Evolutionary conservation across 1,140 invertebrate species (phyloP).

Genomic region (Halyomorpha halys): DNA sequence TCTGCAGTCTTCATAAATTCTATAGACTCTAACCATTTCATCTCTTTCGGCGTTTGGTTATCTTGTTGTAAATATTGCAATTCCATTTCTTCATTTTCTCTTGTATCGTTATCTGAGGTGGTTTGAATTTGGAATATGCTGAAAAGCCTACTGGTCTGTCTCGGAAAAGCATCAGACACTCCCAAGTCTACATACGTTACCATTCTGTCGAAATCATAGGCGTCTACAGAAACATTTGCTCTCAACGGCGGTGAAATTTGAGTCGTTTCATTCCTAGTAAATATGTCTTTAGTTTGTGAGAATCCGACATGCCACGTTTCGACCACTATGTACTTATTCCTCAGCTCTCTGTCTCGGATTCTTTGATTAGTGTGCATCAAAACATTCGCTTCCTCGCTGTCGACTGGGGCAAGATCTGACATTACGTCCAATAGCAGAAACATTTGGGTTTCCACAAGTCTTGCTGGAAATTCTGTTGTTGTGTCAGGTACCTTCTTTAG

Average conservation of each 20-base stretch:
- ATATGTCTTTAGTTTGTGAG: background rate
- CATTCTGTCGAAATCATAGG: background rate
- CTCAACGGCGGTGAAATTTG: background rate
- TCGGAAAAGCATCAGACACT: background rate
- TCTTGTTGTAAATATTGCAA: background rate
- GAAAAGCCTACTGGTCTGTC: background rate
- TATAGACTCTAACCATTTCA: background rate
- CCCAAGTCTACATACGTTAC: background rate
- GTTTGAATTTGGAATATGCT: background rate
- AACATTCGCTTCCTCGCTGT: background rate
- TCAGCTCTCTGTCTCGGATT: background rate
- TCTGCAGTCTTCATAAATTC: background rate
- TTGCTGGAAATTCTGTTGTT: background rate
- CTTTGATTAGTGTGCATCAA: background rate
- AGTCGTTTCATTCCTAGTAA: background rate
- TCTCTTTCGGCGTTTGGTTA: background rate
- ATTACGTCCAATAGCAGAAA: background rate
- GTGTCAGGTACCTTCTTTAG: background rate
- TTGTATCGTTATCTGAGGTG: background rate
- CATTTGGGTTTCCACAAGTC: background rate
- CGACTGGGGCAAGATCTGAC: background rate
- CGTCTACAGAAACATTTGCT: background rate
- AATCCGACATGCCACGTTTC: background rate
- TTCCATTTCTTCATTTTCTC: background rate
- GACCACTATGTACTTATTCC: background rate